Conservation (phyloP, 2,113 vertebrate species). For the Jaculus jaculus region DNA sequence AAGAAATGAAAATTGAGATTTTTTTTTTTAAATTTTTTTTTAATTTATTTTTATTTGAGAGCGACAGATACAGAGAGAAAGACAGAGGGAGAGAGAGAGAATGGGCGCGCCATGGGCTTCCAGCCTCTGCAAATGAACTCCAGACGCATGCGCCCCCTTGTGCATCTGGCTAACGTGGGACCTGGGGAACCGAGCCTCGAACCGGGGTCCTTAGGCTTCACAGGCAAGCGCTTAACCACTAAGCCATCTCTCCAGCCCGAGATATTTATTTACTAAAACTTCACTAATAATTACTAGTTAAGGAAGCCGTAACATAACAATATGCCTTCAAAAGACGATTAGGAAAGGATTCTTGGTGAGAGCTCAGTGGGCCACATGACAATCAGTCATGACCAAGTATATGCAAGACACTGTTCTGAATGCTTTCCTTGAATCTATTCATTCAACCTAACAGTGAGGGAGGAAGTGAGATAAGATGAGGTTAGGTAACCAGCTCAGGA, state of each 20-base stretch:
- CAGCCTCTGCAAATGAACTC: no score
- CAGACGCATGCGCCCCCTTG: no score
- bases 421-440: slow-evolving; percentile 41
- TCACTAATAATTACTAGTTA: slow-evolving; percentile 47
- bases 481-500: slow-evolving; percentile 18
- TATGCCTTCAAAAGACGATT: slow-evolving; percentile 29
- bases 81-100: no score
- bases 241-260: no score
- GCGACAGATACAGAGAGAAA: no score
- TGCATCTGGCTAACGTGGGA: no score
- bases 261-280: slow-evolving; percentile 45
- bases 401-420: neutral
- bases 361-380: neutral
- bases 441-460: slow-evolving; percentile 12
- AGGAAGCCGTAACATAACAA: slow-evolving; percentile 23
- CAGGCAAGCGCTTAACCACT: no score
- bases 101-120: no score
- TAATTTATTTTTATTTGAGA: no score
- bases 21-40: no score
- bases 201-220: no score
- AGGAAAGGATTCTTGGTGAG: neutral
- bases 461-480: slow-evolving; percentile 52
- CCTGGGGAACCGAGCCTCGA: no score
- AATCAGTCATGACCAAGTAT: neutral
- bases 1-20: slow-evolving; percentile 42